These are phyloP conservation scores for Cephus nigrinus DNA, from an alignment of 2,888 invertebrate genomes.

Conservation along the genomic window DNA sequence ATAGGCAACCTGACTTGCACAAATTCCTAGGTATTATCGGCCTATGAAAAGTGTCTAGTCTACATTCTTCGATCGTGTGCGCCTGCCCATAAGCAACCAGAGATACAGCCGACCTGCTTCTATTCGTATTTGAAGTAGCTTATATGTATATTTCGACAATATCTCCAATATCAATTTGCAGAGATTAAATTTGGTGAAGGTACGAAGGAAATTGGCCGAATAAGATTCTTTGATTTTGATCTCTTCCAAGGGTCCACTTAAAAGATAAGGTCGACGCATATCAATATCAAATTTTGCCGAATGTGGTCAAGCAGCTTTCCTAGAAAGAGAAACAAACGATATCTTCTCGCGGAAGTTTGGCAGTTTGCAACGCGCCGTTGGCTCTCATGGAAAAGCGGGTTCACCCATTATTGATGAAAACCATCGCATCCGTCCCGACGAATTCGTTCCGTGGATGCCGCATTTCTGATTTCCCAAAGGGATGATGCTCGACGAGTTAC, in stretches of 20 bases:
- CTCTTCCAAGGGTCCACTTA: neutral
- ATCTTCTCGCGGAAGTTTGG: neutral
- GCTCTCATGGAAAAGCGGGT: neutral
- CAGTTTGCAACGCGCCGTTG: neutral
- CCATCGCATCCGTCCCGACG: neutral
- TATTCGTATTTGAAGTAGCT: neutral
- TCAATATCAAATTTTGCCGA: neutral
- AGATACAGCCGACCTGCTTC: neutral
- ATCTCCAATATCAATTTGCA: neutral
- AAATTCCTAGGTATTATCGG: too few species aligned
- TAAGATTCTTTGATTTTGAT: neutral
- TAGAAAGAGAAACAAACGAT: neutral
- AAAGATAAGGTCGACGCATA: neutral
- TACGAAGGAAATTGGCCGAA: neutral
- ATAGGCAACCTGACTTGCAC: too few species aligned
- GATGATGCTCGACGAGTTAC: neutral
- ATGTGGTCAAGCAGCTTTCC: neutral
- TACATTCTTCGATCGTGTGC: too few species aligned
- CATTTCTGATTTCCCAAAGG: conserved; percentile 6
- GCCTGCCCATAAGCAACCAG: neutral
- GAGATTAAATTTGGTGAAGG: neutral
- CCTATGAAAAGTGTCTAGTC: too few species aligned
- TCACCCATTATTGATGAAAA: neutral
- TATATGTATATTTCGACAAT: neutral
- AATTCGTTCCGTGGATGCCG: neutral